Conservation (phyloP, 2,888 invertebrate species). For the Drosophila ustulata region DNA sequence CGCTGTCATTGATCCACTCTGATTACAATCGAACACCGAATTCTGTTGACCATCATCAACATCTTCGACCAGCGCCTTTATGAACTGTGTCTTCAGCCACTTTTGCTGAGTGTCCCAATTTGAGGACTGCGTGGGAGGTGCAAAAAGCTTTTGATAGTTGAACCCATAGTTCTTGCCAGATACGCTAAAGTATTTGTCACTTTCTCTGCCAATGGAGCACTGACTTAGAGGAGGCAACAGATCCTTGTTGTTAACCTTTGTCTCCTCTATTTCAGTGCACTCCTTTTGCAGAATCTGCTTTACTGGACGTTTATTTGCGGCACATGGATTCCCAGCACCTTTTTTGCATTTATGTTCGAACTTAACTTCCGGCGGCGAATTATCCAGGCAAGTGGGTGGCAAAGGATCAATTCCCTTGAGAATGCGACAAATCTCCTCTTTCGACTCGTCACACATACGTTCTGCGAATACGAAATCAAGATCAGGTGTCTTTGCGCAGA, state of each 20-base stretch:
- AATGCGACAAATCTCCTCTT: background rate
- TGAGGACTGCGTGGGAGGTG: background rate
- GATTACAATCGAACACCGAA: slow-evolving; percentile 27
- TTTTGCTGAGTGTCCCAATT: slow-evolving; percentile 2
- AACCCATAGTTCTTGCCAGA: slow-evolving; percentile 31
- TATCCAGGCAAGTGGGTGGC: slow-evolving; percentile 3
- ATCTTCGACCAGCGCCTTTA: slow-evolving; percentile 57
- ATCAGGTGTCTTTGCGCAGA: background rate
- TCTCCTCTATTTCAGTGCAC: slow-evolving; percentile 4
- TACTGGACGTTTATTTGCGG: background rate
- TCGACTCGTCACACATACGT: too few species aligned
- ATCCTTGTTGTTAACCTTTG: background rate
- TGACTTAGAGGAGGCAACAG: slow-evolving; percentile 6
- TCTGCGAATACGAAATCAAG: slow-evolving; percentile 29
- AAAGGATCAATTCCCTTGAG: background rate
- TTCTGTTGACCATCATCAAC: slow-evolving; percentile 47
- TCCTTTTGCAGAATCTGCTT: slow-evolving; percentile 17
- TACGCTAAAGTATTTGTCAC: slow-evolving; percentile 31
- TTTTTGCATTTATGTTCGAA: background rate
- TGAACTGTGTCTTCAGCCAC: slow-evolving; percentile 40
- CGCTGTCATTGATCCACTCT: slow-evolving; percentile 17
- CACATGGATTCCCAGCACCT: background rate
- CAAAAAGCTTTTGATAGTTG: slow-evolving; percentile 55
- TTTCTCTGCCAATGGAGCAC: slow-evolving; percentile 1
- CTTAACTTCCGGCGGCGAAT: background rate